Evolutionary conservation across 1,140 invertebrate species (phyloP), one percentile per base, ranked within the genome.

Genomic region (Spodoptera litura): DNA sequence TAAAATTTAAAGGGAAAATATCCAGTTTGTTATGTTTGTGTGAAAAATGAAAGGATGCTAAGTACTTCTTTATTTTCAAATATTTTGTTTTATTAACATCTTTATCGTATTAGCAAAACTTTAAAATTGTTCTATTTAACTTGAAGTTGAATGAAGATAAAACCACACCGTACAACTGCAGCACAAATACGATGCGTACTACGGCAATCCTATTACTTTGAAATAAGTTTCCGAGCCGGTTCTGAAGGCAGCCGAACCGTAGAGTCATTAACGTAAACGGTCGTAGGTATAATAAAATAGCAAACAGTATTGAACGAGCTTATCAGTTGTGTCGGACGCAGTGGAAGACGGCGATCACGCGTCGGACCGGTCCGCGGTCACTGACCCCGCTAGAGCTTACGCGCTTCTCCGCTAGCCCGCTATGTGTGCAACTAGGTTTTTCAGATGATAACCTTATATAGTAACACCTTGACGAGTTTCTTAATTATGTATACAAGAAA

Each of bases 361-460:
- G 86, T 83, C 85, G 74, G 89, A 93, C 90, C 91, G 91, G 90
- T 93, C 87, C 81, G 62, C 78, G 90, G 90, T 86, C 88, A 86
- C n/a, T 83, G 86, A 91, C 85, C 89, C 78, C 80, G 83, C 82
- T 89, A 89, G 86, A 90, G 83, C 85, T 82, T 87, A 85, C 85
- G 82, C 78, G 85, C 83, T 74, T 72, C 84, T 80, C 74, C 82
- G 79, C 81, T 83, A 86, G 78, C 53, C 79, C 80, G 78, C 78
- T 82, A 79, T 83, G 73, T 79, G 74, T 79, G 73, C 70, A 82
- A 81, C 79, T 81, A 85, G 82, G 80, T 80, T 83, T 82, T 79
- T 79, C 81, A 79, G 71, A 78, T 76, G 74, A 79, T 78, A 78
- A 64, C 80, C 81, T 79, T 82, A 79, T 79, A 59, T 71, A 74